Percentiles rank a stretch among this genome's conserved stretches.
Evolutionary conservation across 2,797 vertebrate genomes (phyloP).

Genomic region (Euphonia xanthogaster): DNA sequence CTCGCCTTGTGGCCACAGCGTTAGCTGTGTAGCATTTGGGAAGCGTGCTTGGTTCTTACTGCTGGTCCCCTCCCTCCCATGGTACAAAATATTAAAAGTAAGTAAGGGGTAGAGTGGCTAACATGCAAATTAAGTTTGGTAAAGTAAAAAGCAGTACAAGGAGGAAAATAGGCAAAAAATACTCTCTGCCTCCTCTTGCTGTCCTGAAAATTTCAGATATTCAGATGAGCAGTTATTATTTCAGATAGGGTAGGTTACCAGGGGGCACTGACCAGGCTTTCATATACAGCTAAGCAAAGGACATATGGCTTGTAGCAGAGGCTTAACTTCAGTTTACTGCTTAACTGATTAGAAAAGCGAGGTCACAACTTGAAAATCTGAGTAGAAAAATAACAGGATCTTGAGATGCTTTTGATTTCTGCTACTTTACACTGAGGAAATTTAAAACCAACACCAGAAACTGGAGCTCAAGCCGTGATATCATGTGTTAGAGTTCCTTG

Average conservation of each 20-base stretch:
- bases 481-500: neutral
- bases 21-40: neutral
- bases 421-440: neutral
- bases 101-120: neutral
- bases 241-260: neutral
- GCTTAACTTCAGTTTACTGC: neutral
- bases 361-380: neutral
- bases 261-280: neutral
- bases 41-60: neutral
- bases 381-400: neutral
- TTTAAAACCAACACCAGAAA: neutral
- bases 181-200: neutral
- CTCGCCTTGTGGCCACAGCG: neutral
- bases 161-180: neutral
- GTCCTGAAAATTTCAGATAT: neutral
- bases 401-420: neutral
- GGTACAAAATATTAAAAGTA: neutral
- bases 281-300: neutral
- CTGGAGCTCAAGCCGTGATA: neutral
- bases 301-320: neutral
- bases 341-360: neutral
- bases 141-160: neutral
- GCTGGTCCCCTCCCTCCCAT: neutral
- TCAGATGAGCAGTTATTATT: neutral
- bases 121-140: neutral